These are phyloP conservation scores for Iguana delicatissima DNA, from an alignment of 2,797 vertebrate species.

Conservation along the genomic window DNA sequence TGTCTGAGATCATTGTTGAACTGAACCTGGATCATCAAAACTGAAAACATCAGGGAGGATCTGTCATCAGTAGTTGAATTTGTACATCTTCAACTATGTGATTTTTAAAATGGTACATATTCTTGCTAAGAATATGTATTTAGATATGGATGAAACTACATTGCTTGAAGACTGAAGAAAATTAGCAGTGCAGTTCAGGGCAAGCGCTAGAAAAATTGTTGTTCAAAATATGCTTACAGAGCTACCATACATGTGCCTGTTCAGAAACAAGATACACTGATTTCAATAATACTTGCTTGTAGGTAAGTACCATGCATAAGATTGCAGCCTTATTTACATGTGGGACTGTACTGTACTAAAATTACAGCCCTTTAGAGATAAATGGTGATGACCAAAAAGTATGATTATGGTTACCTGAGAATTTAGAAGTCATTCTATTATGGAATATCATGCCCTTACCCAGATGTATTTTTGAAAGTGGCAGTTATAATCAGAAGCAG, in stretches of 20 bases:
- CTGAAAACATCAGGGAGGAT: not conserved
- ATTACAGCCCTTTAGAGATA: not conserved
- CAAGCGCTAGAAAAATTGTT: not conserved
- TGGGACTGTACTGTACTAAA: not conserved
- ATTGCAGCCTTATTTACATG: constrained; percentile 1
- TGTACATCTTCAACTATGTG: not conserved
- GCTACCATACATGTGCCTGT: not conserved
- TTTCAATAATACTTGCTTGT: not conserved
- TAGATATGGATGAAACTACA: not conserved
- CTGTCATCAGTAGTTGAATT: constrained; percentile 5
- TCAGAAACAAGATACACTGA: not conserved
- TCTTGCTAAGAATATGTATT: not conserved
- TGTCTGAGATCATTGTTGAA: not conserved
- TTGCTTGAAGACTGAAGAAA: not conserved
- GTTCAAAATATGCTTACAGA: not conserved
- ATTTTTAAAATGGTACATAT: not conserved
- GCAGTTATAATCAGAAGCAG: not conserved
- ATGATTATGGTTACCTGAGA: not conserved
- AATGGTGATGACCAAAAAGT: not conserved
- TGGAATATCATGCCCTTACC: not conserved
- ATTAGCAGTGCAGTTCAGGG: not conserved
- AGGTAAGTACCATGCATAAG: not conserved
- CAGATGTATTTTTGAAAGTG: not conserved
- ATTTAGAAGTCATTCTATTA: not conserved
- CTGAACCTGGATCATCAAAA: not conserved